These are phyloP conservation scores for Oncorhynchus kisutch DNA, from an alignment of 2,113 vertebrate genomes.

Conservation along the genomic window DNA sequence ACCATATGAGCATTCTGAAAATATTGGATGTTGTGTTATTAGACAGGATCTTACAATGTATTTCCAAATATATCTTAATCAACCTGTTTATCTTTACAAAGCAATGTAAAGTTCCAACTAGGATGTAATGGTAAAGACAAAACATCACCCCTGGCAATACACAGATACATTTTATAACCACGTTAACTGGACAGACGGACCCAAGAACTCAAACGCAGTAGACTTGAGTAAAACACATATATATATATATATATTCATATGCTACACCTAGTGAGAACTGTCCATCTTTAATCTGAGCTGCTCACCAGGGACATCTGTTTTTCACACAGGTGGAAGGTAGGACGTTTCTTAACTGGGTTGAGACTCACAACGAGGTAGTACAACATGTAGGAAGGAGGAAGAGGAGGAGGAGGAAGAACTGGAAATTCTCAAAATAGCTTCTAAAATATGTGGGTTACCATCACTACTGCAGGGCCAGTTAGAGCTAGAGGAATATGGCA, in stretches of 20 bases:
- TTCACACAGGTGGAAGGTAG: not conserved
- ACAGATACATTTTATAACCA: too few relatives aligned
- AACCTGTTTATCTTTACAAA: too few relatives aligned
- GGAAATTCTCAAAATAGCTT: constrained; percentile 25
- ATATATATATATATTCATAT: not conserved
- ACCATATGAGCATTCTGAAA: too few relatives aligned
- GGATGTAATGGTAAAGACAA: too few relatives aligned
- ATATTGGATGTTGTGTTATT: too few relatives aligned
- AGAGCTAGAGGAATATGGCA: constrained; percentile 22
- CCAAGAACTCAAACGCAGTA: not conserved
- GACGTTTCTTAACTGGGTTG: constrained; percentile 1
- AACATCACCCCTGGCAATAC: too few relatives aligned
- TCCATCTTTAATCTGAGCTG: not conserved
- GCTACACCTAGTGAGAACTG: not conserved
- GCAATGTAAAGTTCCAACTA: too few relatives aligned
- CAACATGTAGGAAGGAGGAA: too few relatives aligned
- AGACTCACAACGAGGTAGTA: constrained; percentile 10
- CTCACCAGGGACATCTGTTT: not conserved
- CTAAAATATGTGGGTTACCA: constrained; percentile 20
- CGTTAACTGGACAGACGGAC: too few relatives aligned
- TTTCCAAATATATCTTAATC: too few relatives aligned
- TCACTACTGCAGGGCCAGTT: constrained; percentile 47
- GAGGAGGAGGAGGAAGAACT: not conserved
- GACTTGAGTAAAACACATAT: not conserved
- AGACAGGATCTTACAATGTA: too few relatives aligned